Percentiles rank a stretch among this genome's conserved stretches.
phyloP scores from a whole-genome alignment of 1,140 invertebrate species.

The Lerema accius region DNA sequence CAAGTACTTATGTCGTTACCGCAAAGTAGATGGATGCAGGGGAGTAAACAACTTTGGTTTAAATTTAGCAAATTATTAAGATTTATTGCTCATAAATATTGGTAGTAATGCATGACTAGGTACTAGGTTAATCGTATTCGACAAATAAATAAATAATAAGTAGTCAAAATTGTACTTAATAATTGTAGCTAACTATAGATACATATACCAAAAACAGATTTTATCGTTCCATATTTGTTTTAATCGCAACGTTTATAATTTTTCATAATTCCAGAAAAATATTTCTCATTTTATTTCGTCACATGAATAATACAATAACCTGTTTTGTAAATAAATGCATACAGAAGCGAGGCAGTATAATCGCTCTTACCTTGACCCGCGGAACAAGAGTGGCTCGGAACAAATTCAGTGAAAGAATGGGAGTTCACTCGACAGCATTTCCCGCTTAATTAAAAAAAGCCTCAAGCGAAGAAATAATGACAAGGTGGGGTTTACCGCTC shows the following conservation, averaged over 20 bases:
- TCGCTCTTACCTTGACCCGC: conserved; percentile 29
- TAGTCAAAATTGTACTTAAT: no score
- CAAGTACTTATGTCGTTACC: background rate
- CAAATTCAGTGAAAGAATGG: conserved; percentile 28
- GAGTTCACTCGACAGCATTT: conserved; percentile 25
- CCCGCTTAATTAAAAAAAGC: conserved; percentile 28
- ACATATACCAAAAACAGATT: no score
- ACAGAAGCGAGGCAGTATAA: conserved; percentile 11
- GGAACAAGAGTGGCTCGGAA: conserved; percentile 10
- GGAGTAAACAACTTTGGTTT: background rate
- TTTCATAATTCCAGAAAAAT: background rate
- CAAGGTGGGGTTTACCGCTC: conserved; percentile 1
- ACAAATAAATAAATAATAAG: no score
- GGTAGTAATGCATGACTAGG: no score
- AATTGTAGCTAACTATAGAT: no score
- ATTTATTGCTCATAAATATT: background rate
- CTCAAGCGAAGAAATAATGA: conserved; percentile 27
- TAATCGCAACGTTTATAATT: no score
- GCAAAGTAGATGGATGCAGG: background rate
- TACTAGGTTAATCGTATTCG: no score
- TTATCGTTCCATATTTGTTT: no score
- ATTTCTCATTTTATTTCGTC: background rate
- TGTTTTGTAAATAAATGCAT: conserved; percentile 23
- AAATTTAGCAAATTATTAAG: background rate
- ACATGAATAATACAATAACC: conserved; percentile 1